phyloP scores from a whole-genome alignment of 2,797 vertebrate genomes.

The Hemibagrus guttatus region DNA sequence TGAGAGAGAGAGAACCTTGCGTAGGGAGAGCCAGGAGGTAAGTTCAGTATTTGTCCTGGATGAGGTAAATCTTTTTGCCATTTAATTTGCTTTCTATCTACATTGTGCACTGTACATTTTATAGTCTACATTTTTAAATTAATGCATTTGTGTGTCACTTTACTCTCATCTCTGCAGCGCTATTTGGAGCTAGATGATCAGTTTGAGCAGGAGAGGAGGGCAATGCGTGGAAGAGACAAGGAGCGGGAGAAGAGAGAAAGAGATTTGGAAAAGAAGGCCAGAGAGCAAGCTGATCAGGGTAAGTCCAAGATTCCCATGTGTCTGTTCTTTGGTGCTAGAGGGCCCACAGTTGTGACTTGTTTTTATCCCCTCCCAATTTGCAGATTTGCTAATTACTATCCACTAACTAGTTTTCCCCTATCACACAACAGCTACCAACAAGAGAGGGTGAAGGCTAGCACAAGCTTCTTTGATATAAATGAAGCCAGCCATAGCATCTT shows the following conservation, averaged over 20 bases:
- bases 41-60: constrained; percentile 19
- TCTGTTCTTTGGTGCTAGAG: background rate
- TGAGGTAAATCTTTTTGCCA: background rate
- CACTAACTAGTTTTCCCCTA: background rate
- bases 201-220: constrained; percentile 76
- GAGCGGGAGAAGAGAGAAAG: constrained; percentile 73
- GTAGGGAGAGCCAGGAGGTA: constrained; percentile 80
- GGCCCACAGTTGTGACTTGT: background rate
- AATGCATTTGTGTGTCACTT: background rate
- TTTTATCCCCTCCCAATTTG: background rate
- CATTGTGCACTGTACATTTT: background rate
- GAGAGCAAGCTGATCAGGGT: constrained; percentile 80
- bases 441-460: background rate
- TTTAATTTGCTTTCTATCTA: background rate
- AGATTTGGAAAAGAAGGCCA: constrained; percentile 78
- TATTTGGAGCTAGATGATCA: constrained; percentile 81
- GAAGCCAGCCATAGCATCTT: background rate
- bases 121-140: background rate
- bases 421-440: background rate
- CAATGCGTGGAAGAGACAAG: constrained; percentile 72
- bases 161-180: constrained; percentile 59
- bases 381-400: background rate
- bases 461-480: too few relatives aligned
- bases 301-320: constrained; percentile 46
- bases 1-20: constrained; percentile 69